phyloP scores from a whole-genome alignment of 2,113 vertebrate species.

The Narcine bancroftii region DNA sequence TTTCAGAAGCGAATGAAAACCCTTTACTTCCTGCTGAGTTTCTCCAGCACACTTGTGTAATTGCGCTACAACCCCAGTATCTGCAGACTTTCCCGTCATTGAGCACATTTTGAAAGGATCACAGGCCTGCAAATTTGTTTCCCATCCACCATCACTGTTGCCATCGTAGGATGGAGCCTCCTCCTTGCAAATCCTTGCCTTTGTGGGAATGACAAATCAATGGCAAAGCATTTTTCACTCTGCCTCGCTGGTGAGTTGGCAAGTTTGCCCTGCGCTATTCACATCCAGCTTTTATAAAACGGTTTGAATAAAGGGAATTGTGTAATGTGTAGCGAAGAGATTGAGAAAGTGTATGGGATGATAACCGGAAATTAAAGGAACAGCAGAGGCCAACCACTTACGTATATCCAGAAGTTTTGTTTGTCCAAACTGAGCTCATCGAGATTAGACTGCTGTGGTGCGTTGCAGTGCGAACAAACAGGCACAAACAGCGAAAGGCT shows the following conservation, averaged over 20 bases:
- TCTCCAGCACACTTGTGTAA: too few relatives aligned
- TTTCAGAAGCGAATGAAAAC: background rate
- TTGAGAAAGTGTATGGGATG: background rate
- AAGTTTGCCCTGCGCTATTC: background rate
- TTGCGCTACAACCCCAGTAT: too few relatives aligned
- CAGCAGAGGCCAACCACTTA: background rate
- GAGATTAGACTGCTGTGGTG: too few relatives aligned
- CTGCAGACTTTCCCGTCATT: too few relatives aligned
- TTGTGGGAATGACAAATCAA: background rate
- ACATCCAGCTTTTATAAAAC: background rate
- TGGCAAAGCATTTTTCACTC: background rate
- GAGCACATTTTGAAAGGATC: constrained; percentile 11
- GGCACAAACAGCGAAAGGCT: too few relatives aligned
- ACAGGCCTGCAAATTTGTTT: too few relatives aligned
- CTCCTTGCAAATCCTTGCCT: background rate
- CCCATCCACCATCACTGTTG: background rate
- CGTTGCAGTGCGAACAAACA: too few relatives aligned
- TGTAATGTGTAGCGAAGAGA: background rate
- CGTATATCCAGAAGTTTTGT: background rate
- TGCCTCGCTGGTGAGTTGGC: background rate
- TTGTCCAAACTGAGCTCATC: background rate
- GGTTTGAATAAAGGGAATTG: background rate
- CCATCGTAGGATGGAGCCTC: background rate
- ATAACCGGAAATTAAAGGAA: background rate
- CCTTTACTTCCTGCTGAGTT: too few relatives aligned